These are phyloP conservation scores for Seira musarum DNA, from an alignment of 2,888 invertebrate species.

Conservation along the genomic window DNA sequence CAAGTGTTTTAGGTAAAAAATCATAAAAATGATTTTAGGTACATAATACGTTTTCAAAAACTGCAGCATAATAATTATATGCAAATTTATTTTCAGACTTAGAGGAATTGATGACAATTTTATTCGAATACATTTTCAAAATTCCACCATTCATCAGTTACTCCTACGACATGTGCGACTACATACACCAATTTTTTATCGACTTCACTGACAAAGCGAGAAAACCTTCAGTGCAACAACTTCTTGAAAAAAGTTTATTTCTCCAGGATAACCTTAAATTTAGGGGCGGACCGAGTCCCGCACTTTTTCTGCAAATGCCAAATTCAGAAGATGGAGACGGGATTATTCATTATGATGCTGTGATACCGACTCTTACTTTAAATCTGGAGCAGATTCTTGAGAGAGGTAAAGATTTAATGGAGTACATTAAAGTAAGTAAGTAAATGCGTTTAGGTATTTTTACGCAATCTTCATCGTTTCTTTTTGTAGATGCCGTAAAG, in stretches of 20 bases:
- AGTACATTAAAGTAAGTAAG: not conserved
- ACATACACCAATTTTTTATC: constrained; percentile 64
- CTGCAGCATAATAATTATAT: too few species aligned
- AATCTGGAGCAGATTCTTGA: constrained; percentile 49
- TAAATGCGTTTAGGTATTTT: not conserved
- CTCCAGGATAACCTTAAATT: constrained; percentile 62
- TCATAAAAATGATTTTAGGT: constrained; percentile 1
- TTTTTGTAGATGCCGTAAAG: constrained; percentile 5
- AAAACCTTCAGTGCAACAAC: constrained; percentile 45
- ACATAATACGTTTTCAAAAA: too few species aligned
- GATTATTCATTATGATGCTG: constrained; percentile 60
- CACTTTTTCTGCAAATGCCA: constrained; percentile 61
- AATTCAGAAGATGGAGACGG: constrained; percentile 52
- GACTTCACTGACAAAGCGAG: constrained; percentile 59
- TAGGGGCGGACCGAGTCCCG: constrained; percentile 52
- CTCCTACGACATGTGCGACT: constrained; percentile 61
- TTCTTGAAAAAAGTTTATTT: constrained; percentile 56
- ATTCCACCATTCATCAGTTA: constrained; percentile 61
- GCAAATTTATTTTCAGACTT: constrained; percentile 47
- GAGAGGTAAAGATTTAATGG: constrained; percentile 23
- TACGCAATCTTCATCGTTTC: too few species aligned
- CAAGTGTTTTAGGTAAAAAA: constrained; percentile 48
- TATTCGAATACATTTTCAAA: constrained; percentile 60
- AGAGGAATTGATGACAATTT: constrained; percentile 61
- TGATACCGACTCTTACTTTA: constrained; percentile 51